Base-by-base conservation (phyloP, 2,113 vertebrate genomes). In the Hylia prasina region DNA sequence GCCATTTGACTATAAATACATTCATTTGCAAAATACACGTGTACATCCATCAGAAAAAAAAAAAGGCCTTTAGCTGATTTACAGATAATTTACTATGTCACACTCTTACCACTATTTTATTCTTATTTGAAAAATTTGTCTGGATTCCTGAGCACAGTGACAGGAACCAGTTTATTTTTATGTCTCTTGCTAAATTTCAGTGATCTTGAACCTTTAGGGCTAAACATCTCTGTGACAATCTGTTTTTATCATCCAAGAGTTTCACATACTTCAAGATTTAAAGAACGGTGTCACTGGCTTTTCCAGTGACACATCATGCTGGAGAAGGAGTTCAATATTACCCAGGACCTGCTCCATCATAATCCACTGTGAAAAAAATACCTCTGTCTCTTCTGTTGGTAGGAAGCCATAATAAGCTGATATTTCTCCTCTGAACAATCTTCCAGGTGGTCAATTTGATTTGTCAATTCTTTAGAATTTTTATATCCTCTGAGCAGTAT, bases 351-450 rank as follows among this genome's bases (percentile, higher is more conserved):
- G 66, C 82, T 91, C 84, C 75, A 4, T 96, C 86, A 95, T 93
- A 97, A 97, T 94, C 93, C 73, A 95, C 90, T 87, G 93, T 71
- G 91, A 95, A 81, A 85, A 93, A 94, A 95, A 53, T 22, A 93
- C 53, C 42, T 76, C 57, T 5, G 4, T 27, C 65, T 94, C 71
- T 82, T 77, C 76, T 91, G 77, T 80, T 94, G 66, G 75, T 94
- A 87, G 92, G 95, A 96, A 91, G 87, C 76, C 66, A 15, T 78
- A 82, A 90, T 65, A 96, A 94, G 72, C 90, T 54, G 45, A 4
- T 93, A 97, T 87, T 96, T 97, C 82, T 96, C 65, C 81, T 82
- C 87, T 82, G 76, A 87, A 93, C 57, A 56, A 44, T 82, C 47
- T 94, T 92, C 69, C 87, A 94, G 63, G 79, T 78, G 72, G 92